Conservation (phyloP, 2,113 vertebrate species). For the Perca fluviatilis region DNA sequence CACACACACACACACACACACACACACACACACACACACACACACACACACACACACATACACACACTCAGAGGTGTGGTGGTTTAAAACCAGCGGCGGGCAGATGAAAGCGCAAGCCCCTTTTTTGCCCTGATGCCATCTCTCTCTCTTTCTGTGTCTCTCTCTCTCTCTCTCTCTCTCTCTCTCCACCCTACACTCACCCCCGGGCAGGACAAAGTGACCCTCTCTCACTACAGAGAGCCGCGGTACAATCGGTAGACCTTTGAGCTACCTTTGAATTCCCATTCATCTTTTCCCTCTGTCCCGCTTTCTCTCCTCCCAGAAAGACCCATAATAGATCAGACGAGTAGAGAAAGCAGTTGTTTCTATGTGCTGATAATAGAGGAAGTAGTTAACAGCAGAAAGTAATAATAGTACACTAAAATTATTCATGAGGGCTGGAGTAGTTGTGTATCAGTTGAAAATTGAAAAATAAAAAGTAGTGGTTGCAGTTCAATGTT, state of each 20-base stretch:
- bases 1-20: conserved; percentile 51
- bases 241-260: conserved; percentile 75
- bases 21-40: conserved; percentile 21
- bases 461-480: not conserved
- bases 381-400: conserved; percentile 28
- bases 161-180: not conserved
- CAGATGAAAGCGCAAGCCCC: conserved; percentile 73
- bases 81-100: conserved; percentile 69
- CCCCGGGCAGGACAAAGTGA: conserved; percentile 72
- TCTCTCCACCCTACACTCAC: conserved; percentile 22
- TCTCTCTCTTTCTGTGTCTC: conserved; percentile 10
- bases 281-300: conserved; percentile 73
- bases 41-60: conserved; percentile 43
- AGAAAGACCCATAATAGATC: conserved; percentile 73
- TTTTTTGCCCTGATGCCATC: conserved; percentile 54
- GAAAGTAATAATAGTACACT: conserved; percentile 19
- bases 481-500: not conserved
- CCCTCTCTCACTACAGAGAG: conserved; percentile 76
- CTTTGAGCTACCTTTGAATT: conserved; percentile 79
- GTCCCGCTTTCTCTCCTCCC: conserved; percentile 56
- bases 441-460: not conserved
- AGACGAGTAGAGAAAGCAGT: conserved; percentile 49
- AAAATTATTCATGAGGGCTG: not conserved
- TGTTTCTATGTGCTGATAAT: conserved; percentile 52
- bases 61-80: conserved; percentile 67